Conservation (phyloP, 2,797 vertebrate genomes). For the Carduelis carduelis region DNA sequence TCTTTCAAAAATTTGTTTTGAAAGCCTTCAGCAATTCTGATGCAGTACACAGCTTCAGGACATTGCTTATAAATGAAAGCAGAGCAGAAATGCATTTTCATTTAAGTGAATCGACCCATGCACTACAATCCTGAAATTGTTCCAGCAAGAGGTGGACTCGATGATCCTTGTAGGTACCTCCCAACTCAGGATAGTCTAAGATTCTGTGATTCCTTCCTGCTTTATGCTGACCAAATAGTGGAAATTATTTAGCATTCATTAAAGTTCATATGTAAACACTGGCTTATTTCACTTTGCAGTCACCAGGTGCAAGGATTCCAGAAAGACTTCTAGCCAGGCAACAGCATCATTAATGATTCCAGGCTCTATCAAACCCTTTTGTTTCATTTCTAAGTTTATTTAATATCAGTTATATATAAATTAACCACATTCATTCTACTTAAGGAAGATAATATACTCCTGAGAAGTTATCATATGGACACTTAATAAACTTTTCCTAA, state of each 20-base stretch:
- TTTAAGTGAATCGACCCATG: neutral
- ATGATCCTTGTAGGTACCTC: neutral
- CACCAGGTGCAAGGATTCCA: neutral
- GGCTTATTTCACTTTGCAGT: neutral
- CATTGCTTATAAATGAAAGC: neutral
- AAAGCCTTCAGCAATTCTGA: neutral
- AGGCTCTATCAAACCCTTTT: neutral
- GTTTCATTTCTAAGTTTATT: neutral
- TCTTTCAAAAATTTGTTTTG: neutral
- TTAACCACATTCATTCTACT: neutral
- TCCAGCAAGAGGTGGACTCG: rapidly evolving
- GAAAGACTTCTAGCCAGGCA: neutral
- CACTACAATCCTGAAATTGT: neutral
- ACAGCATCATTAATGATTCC: neutral
- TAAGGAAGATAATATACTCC: neutral
- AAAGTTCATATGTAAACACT: neutral
- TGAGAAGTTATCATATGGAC: neutral
- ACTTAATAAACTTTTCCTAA: neutral
- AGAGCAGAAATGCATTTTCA: neutral
- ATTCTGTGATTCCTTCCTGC: neutral
- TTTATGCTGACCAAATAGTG: neutral
- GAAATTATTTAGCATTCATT: neutral
- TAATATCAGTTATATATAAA: neutral
- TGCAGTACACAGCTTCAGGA: neutral
- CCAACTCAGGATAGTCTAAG: neutral